These are phyloP conservation scores for Nettapus auritus DNA, from an alignment of 2,113 vertebrate species.

Conservation along the genomic window DNA sequence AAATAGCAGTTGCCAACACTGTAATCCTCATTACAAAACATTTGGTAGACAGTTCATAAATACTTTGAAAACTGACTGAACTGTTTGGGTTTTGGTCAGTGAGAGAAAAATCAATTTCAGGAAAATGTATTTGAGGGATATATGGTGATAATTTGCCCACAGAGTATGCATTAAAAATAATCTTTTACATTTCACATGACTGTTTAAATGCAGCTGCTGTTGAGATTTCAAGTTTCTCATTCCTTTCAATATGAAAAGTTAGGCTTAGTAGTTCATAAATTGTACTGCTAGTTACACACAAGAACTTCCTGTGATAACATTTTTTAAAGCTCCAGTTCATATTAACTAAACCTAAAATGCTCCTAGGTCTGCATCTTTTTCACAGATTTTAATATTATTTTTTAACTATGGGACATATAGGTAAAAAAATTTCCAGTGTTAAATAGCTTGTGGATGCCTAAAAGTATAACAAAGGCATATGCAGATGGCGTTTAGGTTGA, in stretches of 20 bases:
- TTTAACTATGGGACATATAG: neutral
- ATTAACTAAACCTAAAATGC: neutral
- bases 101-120: neutral
- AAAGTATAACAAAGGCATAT: neutral
- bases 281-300: neutral
- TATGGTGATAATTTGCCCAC: neutral
- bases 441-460: neutral
- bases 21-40: neutral
- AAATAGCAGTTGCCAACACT: neutral
- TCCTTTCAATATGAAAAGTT: neutral
- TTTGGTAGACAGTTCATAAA: neutral
- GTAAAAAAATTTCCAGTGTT: neutral
- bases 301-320: neutral
- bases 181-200: neutral
- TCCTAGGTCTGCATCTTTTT: slow-evolving; percentile 11
- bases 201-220: neutral
- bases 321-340: neutral
- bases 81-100: neutral
- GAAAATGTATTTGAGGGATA: neutral
- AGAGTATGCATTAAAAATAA: neutral
- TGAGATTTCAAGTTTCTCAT: neutral
- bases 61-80: neutral
- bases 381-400: neutral
- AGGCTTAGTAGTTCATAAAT: neutral
- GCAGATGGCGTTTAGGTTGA: neutral